phyloP scores from a whole-genome alignment of 2,797 vertebrate genomes.

The Poecilia picta region DNA sequence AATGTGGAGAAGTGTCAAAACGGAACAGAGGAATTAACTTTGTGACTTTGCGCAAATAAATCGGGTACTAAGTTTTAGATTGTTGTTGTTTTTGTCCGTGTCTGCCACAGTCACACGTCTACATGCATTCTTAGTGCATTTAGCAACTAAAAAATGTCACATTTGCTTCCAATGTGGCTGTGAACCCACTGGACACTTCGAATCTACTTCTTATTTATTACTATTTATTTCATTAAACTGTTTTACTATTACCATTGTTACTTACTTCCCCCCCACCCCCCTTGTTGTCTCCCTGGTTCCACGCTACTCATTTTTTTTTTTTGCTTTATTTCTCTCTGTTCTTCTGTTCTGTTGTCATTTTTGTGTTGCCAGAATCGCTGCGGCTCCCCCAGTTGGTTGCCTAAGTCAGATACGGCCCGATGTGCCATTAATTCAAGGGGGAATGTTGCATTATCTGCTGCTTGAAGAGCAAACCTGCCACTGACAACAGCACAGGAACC shows the following conservation, averaged over 20 bases:
- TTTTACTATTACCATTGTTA: neutral
- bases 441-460: neutral
- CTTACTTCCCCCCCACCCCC: neutral
- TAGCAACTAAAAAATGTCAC: neutral
- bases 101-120: neutral
- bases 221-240: neutral
- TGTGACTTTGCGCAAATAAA: neutral
- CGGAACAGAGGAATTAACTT: neutral
- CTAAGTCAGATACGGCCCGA: neutral
- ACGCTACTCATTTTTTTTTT: neutral
- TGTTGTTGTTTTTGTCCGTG: neutral
- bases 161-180: neutral
- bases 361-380: neutral
- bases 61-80: neutral
- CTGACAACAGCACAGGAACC: neutral
- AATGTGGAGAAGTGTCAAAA: neutral
- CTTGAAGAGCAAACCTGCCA: neutral
- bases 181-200: neutral
- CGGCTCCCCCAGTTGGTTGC: neutral
- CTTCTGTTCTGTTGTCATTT: neutral
- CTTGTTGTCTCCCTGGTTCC: neutral
- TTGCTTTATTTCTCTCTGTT: neutral
- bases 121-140: neutral
- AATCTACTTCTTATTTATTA: neutral
- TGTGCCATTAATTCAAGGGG: neutral